phyloP scores from a whole-genome alignment of 2,888 invertebrate species.

The Teleiodes luculella region DNA sequence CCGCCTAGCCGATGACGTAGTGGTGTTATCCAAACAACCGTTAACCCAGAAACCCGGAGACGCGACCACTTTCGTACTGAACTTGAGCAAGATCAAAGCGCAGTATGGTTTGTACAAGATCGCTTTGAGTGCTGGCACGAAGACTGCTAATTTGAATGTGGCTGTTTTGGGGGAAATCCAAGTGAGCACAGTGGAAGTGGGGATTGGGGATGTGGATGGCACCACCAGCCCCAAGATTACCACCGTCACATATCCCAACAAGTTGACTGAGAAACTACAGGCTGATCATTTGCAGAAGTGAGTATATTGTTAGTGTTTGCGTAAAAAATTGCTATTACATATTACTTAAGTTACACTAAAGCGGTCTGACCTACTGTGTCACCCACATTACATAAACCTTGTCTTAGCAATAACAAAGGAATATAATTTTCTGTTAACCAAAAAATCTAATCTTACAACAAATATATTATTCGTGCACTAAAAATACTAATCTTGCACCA shows the following conservation, averaged over 20 bases:
- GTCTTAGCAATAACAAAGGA: too few relatives aligned
- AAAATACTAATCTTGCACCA: too few relatives aligned
- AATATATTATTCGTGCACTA: too few relatives aligned
- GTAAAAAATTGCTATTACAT: too few relatives aligned
- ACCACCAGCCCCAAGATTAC: slow-evolving; percentile 88
- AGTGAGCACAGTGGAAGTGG: slow-evolving; percentile 89
- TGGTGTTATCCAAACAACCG: slow-evolving; percentile 84
- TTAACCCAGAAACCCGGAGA: slow-evolving; percentile 70
- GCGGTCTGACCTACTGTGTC: too few relatives aligned
- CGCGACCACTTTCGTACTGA: slow-evolving; percentile 85
- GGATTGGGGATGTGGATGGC: slow-evolving; percentile 94
- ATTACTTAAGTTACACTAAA: too few relatives aligned
- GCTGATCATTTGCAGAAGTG: slow-evolving; percentile 94
- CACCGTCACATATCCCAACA: slow-evolving; percentile 85
- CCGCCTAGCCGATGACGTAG: slow-evolving; percentile 84
- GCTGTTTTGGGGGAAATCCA: slow-evolving; percentile 88
- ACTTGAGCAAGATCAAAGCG: slow-evolving; percentile 87
- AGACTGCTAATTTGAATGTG: slow-evolving; percentile 79
- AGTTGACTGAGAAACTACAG: slow-evolving; percentile 83
- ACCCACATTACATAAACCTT: too few relatives aligned
- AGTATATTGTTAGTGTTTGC: slow-evolving; percentile 32
- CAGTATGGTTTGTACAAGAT: slow-evolving; percentile 91
- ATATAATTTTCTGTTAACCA: too few relatives aligned
- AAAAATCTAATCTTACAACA: too few relatives aligned
- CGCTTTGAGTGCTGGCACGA: slow-evolving; percentile 83